Evolutionary conservation across 2,888 invertebrate genomes (phyloP).

Genomic region (Diaperis boleti): DNA sequence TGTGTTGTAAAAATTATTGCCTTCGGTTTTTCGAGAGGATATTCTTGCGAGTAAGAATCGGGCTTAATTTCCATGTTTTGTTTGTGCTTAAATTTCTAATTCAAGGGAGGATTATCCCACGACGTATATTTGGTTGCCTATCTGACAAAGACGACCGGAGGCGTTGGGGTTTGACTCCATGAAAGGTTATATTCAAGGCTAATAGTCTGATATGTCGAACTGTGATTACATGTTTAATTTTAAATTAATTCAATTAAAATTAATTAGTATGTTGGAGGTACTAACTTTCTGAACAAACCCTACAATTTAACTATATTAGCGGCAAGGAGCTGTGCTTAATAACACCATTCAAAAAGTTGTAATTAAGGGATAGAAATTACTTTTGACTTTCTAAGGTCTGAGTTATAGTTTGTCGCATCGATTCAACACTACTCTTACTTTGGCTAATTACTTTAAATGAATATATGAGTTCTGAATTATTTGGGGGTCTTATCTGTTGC

Average conservation of each 20-base stretch:
- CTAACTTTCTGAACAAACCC: conserved; percentile 13
- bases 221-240: conserved; percentile 38
- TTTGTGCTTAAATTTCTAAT: conserved; percentile 38
- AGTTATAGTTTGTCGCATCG: no score
- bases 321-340: not conserved
- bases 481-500: no score
- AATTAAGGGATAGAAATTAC: no score
- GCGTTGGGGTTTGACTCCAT: conserved; percentile 14
- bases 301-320: conserved; percentile 19
- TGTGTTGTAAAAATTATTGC: conserved; percentile 25
- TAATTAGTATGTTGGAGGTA: conserved; percentile 27
- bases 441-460: no score
- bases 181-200: conserved; percentile 25
- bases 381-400: no score
- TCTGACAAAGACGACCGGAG: conserved; percentile 20
- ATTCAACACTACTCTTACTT: no score
- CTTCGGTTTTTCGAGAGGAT: conserved; percentile 17
- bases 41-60: conserved; percentile 14
- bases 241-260: conserved; percentile 32
- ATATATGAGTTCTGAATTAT: no score
- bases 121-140: conserved; percentile 32
- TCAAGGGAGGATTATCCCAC: conserved; percentile 32
- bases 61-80: conserved; percentile 37
- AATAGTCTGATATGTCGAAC: conserved; percentile 26
- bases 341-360: conserved; percentile 9